Evolutionary conservation across 2,797 vertebrate species (phyloP).

Genomic region (Mus spretus): DNA sequence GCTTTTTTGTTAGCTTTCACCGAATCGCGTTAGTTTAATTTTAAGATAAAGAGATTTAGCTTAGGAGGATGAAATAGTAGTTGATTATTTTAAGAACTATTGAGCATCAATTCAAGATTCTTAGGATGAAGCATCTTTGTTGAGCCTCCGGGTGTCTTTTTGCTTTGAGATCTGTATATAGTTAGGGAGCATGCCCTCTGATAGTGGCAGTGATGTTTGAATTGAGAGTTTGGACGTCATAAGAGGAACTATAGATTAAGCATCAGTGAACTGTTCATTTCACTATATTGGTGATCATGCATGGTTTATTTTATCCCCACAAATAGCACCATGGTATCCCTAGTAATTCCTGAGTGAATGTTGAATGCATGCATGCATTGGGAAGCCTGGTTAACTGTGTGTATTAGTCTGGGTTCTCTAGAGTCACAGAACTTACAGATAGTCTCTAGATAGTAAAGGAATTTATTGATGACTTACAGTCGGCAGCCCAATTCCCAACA

Average conservation of each 20-base stretch:
- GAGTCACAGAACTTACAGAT: too few species aligned
- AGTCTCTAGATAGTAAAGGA: too few species aligned
- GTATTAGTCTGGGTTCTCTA: too few species aligned
- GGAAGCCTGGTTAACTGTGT: background rate
- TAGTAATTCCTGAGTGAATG: slow-evolving; percentile 18
- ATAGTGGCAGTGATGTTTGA: background rate
- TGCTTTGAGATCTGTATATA: background rate
- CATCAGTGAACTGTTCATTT: background rate
- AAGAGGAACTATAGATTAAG: background rate
- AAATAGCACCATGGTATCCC: background rate
- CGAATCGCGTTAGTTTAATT: slow-evolving; percentile 13
- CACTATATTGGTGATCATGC: background rate
- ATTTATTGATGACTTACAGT: too few species aligned
- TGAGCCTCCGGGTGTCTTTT: background rate
- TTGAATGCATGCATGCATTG: background rate
- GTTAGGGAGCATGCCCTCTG: background rate
- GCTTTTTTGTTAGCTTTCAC: slow-evolving; percentile 2
- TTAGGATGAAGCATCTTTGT: slow-evolving; percentile 8
- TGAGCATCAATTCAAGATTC: background rate
- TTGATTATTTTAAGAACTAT: background rate
- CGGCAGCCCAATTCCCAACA: too few species aligned
- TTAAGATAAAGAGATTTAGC: slow-evolving; percentile 19
- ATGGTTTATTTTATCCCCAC: slow-evolving; percentile 19
- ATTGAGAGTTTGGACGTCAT: background rate
- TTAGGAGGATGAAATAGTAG: slow-evolving; percentile 49